These are phyloP conservation scores for Neodiprion lecontei DNA, from an alignment of 1,140 invertebrate genomes.

Conservation along the genomic window DNA sequence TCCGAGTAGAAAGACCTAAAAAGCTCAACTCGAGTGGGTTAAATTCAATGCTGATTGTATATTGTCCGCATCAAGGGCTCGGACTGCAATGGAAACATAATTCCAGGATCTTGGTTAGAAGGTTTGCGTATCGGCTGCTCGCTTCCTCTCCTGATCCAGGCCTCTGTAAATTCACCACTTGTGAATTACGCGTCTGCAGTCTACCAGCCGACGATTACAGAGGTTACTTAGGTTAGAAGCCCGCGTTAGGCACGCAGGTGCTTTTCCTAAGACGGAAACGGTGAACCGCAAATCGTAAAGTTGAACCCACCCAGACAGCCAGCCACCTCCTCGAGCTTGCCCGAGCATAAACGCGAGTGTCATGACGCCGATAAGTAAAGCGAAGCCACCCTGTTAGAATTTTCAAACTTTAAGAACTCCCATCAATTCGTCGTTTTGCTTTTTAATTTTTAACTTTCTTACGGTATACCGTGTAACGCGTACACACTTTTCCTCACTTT, in stretches of 20 bases:
- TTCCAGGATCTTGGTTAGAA: not conserved
- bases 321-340: no score
- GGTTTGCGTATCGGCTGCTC: not conserved
- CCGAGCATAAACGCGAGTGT: not conserved
- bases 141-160: no score
- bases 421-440: not conserved
- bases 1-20: not conserved
- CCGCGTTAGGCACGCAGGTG: not conserved
- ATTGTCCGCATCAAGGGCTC: no score
- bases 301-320: not conserved
- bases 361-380: not conserved
- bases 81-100: no score
- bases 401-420: not conserved
- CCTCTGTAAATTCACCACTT: no score
- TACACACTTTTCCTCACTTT: no score
- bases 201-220: not conserved
- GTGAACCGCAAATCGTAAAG: conserved; percentile 2
- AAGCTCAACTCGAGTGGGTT: no score
- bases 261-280: not conserved
- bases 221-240: not conserved
- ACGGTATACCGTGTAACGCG: no score
- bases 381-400: not conserved
- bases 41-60: no score
- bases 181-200: not conserved
- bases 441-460: no score